Conservation (phyloP, 2,113 vertebrate genomes). For the Sarotherodon lohbergeri region DNA sequence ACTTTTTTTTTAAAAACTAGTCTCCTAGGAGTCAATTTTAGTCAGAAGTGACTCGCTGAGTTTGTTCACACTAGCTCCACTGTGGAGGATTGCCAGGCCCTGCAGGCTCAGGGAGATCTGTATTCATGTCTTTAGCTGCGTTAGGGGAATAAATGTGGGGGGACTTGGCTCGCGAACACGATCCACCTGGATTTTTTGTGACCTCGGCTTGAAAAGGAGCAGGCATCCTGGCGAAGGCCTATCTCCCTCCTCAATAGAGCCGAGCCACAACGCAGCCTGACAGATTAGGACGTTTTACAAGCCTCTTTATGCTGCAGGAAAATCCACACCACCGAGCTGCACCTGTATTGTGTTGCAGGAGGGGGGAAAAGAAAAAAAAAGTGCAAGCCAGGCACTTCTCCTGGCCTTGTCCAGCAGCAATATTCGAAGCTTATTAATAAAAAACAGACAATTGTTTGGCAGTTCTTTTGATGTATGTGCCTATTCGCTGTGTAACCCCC, state of each 20-base stretch:
- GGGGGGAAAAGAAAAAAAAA: constrained; percentile 7
- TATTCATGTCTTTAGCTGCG: constrained; percentile 29
- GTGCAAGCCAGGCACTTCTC: constrained; percentile 63
- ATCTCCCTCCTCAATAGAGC: constrained; percentile 16
- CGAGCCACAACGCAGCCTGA: constrained; percentile 15
- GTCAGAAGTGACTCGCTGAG: not conserved
- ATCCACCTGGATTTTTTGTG: constrained; percentile 45
- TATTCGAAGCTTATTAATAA: constrained; percentile 67
- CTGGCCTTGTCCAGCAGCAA: constrained; percentile 69
- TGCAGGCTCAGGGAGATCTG: constrained; percentile 11
- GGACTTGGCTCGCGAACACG: not conserved
- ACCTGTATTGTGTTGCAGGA: constrained; percentile 71
- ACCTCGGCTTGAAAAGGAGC: constrained; percentile 32
- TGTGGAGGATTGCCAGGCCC: constrained; percentile 17
- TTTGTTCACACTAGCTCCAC: not conserved
- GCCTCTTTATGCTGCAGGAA: constrained; percentile 46
- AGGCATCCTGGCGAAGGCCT: not conserved
- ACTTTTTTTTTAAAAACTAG: not conserved
- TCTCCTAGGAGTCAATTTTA: not conserved
- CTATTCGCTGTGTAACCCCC: constrained; percentile 35
- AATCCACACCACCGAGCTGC: constrained; percentile 31
- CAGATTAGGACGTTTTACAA: constrained; percentile 48
- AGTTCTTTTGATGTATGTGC: constrained; percentile 68
- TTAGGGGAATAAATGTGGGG: constrained; percentile 3
- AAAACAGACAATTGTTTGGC: constrained; percentile 74